A percentile compares a stretch with the other conserved stretches of the same genome.
Conservation (phyloP, 2,888 invertebrate genomes). For the Drosophila pegasa region DNA sequence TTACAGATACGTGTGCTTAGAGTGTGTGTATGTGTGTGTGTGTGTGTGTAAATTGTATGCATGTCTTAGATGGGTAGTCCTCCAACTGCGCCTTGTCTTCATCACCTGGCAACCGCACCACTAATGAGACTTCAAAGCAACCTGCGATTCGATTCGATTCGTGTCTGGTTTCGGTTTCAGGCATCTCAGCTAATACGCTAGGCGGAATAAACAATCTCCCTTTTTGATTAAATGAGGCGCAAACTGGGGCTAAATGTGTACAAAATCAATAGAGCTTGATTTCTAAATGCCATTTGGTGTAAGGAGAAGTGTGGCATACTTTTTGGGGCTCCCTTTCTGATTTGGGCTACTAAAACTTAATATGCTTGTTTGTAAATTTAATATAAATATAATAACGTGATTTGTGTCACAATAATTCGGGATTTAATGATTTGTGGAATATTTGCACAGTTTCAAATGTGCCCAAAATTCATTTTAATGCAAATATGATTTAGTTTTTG, state of each 20-base stretch:
- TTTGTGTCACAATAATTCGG: background rate
- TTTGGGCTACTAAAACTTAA: background rate
- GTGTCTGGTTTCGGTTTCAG: slow-evolving; percentile 50
- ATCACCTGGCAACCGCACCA: slow-evolving; percentile 74
- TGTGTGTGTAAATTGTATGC: slow-evolving; percentile 15
- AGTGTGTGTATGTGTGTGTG: background rate
- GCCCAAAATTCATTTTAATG: no score
- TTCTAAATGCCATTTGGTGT: background rate
- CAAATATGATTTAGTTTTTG: no score
- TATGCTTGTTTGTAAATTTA: background rate
- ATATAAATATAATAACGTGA: background rate
- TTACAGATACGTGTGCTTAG: slow-evolving; percentile 10
- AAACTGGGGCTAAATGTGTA: slow-evolving; percentile 47
- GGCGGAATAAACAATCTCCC: slow-evolving; percentile 24
- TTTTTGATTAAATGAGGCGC: slow-evolving; percentile 62
- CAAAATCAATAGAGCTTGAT: slow-evolving; percentile 53
- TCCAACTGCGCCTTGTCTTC: slow-evolving; percentile 19
- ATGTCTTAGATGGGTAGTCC: slow-evolving; percentile 13
- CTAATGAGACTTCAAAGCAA: slow-evolving; percentile 76
- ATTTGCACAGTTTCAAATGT: background rate
- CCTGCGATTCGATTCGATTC: slow-evolving; percentile 64
- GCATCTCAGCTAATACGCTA: slow-evolving; percentile 38
- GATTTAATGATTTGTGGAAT: background rate
- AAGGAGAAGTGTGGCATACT: slow-evolving; percentile 25
- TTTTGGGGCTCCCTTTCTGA: slow-evolving; percentile 7